Conservation (phyloP, 1,140 invertebrate species). For the Vollenhovia emeryi region DNA sequence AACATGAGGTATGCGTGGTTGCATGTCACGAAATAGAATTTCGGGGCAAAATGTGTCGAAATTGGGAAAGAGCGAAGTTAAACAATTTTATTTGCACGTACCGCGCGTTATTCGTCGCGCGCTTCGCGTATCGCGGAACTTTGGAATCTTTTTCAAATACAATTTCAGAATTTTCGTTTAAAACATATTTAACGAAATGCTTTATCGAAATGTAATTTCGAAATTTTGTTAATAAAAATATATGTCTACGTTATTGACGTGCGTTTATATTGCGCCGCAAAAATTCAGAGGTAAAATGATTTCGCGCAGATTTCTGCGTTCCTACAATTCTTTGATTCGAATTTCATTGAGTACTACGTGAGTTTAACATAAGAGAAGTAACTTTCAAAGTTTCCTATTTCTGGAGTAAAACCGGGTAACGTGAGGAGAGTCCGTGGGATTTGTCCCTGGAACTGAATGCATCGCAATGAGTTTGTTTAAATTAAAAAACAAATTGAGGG, state of each 20-base stretch:
- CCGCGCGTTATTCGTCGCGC: not conserved
- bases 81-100: not conserved
- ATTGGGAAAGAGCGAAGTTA: not conserved
- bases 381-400: not conserved
- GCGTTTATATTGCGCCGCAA: not conserved
- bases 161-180: no score
- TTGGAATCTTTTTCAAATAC: not conserved
- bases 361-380: not conserved
- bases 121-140: not conserved
- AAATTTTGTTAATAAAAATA: no score
- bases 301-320: not conserved
- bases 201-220: no score
- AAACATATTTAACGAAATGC: no score
- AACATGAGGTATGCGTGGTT: not conserved
- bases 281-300: not conserved
- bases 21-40: not conserved
- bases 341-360: not conserved
- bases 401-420: not conserved
- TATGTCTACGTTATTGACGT: not conserved
- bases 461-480: not conserved
- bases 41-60: not conserved
- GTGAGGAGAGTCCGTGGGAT: not conserved
- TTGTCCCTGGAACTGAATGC: not conserved
- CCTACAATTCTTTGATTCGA: not conserved
- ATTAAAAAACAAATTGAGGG: no score